Evolutionary conservation across 1,140 invertebrate species (phyloP), one percentile per base, ranked within the genome.

Genomic region (Heterodera carotae): DNA sequence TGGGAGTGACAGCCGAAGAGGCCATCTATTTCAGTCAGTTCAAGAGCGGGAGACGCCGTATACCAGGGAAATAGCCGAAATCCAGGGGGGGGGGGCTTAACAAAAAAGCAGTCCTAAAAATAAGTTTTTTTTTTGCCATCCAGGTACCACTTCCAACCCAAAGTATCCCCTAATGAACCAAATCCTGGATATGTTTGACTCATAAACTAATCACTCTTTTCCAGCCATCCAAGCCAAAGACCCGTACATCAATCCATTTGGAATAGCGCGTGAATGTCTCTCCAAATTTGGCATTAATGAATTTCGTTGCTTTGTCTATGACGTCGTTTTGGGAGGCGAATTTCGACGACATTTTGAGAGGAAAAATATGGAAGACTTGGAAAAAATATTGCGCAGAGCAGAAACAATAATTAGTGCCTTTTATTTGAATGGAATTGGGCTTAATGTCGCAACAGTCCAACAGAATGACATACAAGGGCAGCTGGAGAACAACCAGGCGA

Each of bases 1-100:
- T 83, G 59, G 80, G 80, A 31, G 56, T 84, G 73, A 81, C 60
- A 15, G 69, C 48, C 10, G 62, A 81, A 33, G 80, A 81, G 62
- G 80, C 71, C n/a, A 48, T 83, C 8, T 81, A 80, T 64, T 73
- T 81, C 43, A 80, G 79, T 69, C 80, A 68, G 34, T 82, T 79
- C 64, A 15, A 59, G 7, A 78, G 81, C 15, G 67, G 34, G 75
- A 73, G 31, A 0, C n/a, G n/a, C n/a, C n/a, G n/a, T n/a, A n/a
- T n/a, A n/a, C n/a, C n/a, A n/a, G n/a, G n/a, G n/a, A n/a, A n/a
- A n/a, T n/a, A n/a, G n/a, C n/a, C n/a, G n/a, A n/a, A n/a, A n/a
- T n/a, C n/a, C n/a, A n/a, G n/a, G n/a, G n/a, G n/a, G n/a, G n/a
- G n/a, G n/a, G n/a, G n/a, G n/a, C n/a, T n/a, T n/a, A n/a, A n/a